Conservation (phyloP, 2,797 vertebrate genomes). For the Crypturellus tataupa region DNA sequence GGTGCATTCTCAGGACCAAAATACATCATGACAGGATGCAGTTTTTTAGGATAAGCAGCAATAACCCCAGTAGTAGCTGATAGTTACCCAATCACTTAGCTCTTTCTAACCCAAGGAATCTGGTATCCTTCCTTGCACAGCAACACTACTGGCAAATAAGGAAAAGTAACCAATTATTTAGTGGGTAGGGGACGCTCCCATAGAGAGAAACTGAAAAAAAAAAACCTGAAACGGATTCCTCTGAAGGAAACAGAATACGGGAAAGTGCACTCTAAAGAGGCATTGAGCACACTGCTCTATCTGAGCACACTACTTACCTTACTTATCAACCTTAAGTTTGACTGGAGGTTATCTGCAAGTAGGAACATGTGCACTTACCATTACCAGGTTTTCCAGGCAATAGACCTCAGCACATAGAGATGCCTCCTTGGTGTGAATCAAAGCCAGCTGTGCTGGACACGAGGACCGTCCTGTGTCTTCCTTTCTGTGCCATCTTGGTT, state of each 20-base stretch:
- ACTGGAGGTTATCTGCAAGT: neutral
- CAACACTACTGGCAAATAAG: neutral
- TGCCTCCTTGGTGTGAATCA: neutral
- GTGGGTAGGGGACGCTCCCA: too few relatives aligned
- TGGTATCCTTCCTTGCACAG: neutral
- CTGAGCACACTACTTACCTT: neutral
- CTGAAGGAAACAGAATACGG: fast-evolving
- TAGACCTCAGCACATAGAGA: neutral
- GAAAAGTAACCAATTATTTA: neutral
- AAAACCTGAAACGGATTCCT: neutral
- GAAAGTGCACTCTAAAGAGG: neutral
- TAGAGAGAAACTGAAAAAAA: neutral
- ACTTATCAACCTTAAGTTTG: neutral
- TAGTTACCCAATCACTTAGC: neutral
- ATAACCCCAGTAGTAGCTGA: fast-evolving
- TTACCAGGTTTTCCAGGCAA: neutral
- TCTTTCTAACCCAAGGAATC: neutral
- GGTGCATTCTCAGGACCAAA: fast-evolving
- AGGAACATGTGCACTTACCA: neutral
- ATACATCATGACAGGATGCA: neutral
- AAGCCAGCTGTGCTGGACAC: neutral
- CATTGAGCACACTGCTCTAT: fast-evolving
- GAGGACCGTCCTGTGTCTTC: neutral
- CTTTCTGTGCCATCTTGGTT: neutral
- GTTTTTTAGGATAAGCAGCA: neutral